Evolutionary conservation across 2,113 vertebrate genomes (phyloP), one percentile per base, ranked within the genome.

Genomic region (Mormyrus lacerda): DNA sequence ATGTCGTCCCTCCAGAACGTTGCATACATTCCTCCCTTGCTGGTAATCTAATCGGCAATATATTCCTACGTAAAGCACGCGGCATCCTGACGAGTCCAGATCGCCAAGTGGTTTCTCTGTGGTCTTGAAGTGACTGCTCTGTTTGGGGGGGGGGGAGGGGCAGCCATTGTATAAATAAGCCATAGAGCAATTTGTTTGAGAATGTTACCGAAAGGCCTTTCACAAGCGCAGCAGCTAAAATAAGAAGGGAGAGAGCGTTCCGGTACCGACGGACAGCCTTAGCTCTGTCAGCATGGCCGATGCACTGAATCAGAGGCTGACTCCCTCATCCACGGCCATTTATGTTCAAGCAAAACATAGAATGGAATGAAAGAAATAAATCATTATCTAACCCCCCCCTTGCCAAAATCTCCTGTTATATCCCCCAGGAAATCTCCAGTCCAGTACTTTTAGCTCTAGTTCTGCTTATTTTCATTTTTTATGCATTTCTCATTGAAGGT

Each of bases 91-190:
- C 10, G 85, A 21, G 24, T 31, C 24, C 6, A n/a, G 47, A 27
- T 87, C 17, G 3, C 50, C 47, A 3, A 13, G 61, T 31, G n/a
- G 61, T 39, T 39, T 55, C 50, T 53, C 19, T 87, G n/a, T 11
- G 50, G 50, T 15, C 27, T 51, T 35, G 50, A 53, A 53, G 3
- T 15, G n/a, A 27, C 48, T 4, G 13, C 24, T 61, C 17, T 85
- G 76, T 7, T 31, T 21, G 35, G 5, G n/a, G 13, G 39, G 76
- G 17, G 27, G 35, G 39, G 35, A 6, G 58, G 42, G 19, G 17
- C 82, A 84, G 82, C 82, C 82, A 87, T 53, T 87, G 27, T 87
- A 87, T 35, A 87, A 55, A 87, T 87, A 55, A 87, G n/a, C 85
- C 15, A 39, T 21, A 27, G 15, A 55, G 85, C 31, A 4, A 27